These are phyloP conservation scores for Chloroceryle aenea DNA, from an alignment of 2,113 vertebrate genomes.

Conservation along the genomic window DNA sequence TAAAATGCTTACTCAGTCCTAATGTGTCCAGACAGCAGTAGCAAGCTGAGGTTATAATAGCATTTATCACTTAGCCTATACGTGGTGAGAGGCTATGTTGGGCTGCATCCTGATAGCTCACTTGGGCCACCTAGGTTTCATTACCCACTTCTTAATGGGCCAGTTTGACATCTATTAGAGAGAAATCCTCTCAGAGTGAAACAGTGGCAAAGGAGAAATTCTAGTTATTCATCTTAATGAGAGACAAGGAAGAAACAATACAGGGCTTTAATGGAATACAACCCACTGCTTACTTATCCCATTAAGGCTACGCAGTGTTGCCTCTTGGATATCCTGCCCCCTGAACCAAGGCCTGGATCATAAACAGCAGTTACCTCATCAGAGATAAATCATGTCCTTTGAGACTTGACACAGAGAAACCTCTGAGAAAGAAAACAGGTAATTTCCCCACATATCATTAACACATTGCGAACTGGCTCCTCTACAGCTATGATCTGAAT, in stretches of 20 bases:
- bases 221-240: conserved; percentile 71
- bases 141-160: conserved; percentile 67
- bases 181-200: conserved; percentile 65
- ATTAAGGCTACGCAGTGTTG: conserved; percentile 1
- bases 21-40: conserved; percentile 26
- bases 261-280: conserved; percentile 31
- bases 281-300: neutral
- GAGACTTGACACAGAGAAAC: neutral
- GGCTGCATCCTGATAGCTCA: conserved; percentile 65
- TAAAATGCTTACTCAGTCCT: conserved; percentile 63
- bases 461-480: neutral
- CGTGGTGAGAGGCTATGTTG: conserved; percentile 23
- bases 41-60: conserved; percentile 61
- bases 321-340: neutral
- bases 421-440: neutral
- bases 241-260: conserved; percentile 59
- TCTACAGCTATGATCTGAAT: accelerated
- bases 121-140: conserved; percentile 68
- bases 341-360: neutral
- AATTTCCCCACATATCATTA: neutral
- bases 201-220: conserved; percentile 47
- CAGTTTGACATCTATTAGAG: conserved; percentile 62
- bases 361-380: neutral
- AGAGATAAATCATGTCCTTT: conserved; percentile 7
- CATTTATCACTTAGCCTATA: conserved; percentile 63